Base-by-base conservation (phyloP, 2,797 vertebrate genomes). In the Loriculus beryllinus region DNA sequence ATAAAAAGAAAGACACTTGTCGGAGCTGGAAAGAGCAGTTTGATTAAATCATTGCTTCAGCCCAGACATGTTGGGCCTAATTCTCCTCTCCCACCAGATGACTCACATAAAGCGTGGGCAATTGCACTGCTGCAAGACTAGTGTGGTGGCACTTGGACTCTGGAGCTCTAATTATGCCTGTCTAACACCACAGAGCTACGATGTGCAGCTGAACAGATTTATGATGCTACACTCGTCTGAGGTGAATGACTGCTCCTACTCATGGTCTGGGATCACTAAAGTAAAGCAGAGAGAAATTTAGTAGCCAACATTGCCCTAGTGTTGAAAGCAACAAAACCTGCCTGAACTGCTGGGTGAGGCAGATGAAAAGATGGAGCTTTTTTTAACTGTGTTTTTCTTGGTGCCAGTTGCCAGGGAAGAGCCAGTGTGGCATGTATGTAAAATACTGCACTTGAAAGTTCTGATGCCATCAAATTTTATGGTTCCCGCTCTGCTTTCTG, bases 111-210 rank as follows among this genome's bases (percentile, higher is more conserved):
- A 94, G 96, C 74, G 95, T 96, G 89, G 95, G 94, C 93, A 95
- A 84, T 26, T 74, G 79, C 72, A 45, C 65, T 89, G 82, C 89
- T 67, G 43, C 39, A 56, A 79, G 82, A 90, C 59, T 84, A 54
- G 76, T 52, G 82, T 83, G 96, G 91, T 96, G 95, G 86, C 89
- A 95, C 89, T 95, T 91, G 95, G 95, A 86, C 96, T 95, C 82
- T 92, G 89, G 93, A 92, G 91, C 85, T 95, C 93, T 90, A 92
- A 62, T 88, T 57, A 74, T 12, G 92, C 67, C 89, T 74, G 91
- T 95, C 92, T 95, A 87, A 90, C 92, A 95, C 91, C 71, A n/a
- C 7, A 15, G 89, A 90, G 82, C 87, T 74, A 57, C 93, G 84
- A 91, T 47, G 77, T 88, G 77, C 68, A 60, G 81, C 74, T 43